Percentiles rank a stretch among this genome's conserved stretches.
phyloP scores from a whole-genome alignment of 1,140 invertebrate species.

The Pantala flavescens region DNA sequence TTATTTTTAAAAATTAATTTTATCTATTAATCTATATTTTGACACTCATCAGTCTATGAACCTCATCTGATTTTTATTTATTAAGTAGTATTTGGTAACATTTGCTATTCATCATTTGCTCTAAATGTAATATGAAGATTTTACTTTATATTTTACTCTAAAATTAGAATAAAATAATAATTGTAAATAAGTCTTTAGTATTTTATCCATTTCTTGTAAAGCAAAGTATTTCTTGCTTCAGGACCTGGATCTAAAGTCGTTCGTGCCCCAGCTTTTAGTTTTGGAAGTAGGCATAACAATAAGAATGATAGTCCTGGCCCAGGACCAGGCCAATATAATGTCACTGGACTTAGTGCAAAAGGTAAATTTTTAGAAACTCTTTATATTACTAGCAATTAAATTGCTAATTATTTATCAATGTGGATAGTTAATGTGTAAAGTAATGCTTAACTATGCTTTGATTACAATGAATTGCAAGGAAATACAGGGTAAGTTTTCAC shows the following conservation, averaged over 20 bases:
- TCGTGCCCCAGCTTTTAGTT: conserved; percentile 66
- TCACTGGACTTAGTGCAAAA: conserved; percentile 69
- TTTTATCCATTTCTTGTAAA: no score
- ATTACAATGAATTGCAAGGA: not conserved
- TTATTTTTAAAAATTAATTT: no score
- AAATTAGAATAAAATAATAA: no score
- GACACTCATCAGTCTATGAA: no score
- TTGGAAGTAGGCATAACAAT: conserved; percentile 49
- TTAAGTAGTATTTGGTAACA: no score
- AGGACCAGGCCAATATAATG: conserved; percentile 76
- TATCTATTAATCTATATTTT: no score
- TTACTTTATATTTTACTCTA: no score
- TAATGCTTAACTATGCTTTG: not conserved
- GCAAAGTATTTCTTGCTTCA: not conserved
- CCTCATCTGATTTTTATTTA: no score
- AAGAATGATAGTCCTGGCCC: conserved; percentile 54
- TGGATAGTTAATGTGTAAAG: not conserved
- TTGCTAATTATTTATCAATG: not conserved
- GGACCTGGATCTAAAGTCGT: conserved; percentile 47
- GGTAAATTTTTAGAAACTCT: conserved; percentile 38
- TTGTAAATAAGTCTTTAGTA: no score
- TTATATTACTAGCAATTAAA: conserved; percentile 16
- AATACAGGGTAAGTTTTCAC: not conserved
- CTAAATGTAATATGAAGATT: no score
- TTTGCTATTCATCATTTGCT: no score